Evolutionary conservation across 53 echinoderm and acorn worm species (phyloP).

Genomic region (Paelopatides confundens): DNA sequence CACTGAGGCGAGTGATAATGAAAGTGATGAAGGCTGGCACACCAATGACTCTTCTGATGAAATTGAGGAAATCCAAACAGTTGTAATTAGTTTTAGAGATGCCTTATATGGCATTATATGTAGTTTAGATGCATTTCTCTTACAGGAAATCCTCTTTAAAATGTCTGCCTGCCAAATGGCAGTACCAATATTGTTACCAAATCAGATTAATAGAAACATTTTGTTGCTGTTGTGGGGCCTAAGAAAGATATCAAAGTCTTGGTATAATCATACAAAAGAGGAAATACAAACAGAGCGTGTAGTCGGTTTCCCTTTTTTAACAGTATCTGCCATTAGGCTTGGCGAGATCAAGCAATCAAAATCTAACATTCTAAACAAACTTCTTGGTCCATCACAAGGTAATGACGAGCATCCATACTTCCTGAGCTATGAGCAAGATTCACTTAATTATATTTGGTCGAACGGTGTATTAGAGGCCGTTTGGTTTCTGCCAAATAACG

Average conservation of each 20-base stretch:
- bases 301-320: neutral
- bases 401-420: neutral
- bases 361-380: neutral
- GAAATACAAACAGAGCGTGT: neutral
- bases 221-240: neutral
- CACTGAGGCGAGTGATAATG: neutral
- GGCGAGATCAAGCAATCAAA: neutral
- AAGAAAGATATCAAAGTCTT: neutral
- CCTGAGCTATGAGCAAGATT: neutral
- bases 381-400: neutral
- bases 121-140: neutral
- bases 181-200: neutral
- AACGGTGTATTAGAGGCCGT: neutral
- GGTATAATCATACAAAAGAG: neutral
- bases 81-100: neutral
- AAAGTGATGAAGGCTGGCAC: neutral
- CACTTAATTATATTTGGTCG: neutral
- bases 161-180: constrained; percentile 10
- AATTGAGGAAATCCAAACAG: neutral
- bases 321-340: neutral
- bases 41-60: neutral
- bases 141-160: neutral
- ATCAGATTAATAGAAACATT: neutral
- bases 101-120: neutral
- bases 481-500: constrained; percentile 1